These are phyloP conservation scores for Zonotrichia albicollis DNA, from an alignment of 2,797 vertebrate genomes.

Conservation along the genomic window DNA sequence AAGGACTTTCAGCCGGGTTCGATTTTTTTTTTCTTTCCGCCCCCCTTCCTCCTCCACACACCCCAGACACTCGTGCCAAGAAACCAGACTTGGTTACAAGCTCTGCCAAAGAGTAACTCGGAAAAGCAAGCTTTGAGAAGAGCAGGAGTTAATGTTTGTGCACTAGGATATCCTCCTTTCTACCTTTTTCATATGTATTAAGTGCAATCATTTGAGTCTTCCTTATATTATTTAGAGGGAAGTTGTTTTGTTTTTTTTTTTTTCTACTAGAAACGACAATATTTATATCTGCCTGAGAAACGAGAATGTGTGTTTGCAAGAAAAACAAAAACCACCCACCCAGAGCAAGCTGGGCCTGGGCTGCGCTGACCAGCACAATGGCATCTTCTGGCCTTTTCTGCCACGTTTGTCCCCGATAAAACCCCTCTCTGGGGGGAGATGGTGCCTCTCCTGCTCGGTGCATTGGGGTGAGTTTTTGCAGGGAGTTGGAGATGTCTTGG, in stretches of 20 bases:
- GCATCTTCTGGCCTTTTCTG: constrained; percentile 31
- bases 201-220: constrained; percentile 86
- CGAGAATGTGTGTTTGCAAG: constrained; percentile 67
- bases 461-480: not conserved
- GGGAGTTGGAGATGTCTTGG: rapidly evolving
- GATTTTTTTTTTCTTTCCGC: not conserved
- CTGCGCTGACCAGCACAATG: not conserved
- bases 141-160: constrained; percentile 75
- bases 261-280: constrained; percentile 75
- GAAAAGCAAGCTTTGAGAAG: constrained; percentile 62
- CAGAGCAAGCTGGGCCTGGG: constrained; percentile 15
- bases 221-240: constrained; percentile 77
- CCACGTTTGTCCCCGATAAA: not conserved
- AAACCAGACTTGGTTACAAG: constrained; percentile 74
- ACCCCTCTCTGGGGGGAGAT: not conserved
- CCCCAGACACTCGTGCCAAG: constrained; percentile 58
- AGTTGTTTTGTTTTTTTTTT: constrained; percentile 18
- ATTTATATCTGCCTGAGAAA: constrained; percentile 81
- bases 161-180: constrained; percentile 81
- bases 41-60: rapidly evolving
- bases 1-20: constrained; percentile 42
- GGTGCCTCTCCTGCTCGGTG: not conserved
- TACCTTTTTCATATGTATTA: constrained; percentile 78
- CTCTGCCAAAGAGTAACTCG: constrained; percentile 84
- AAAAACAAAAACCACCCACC: constrained; percentile 15